Conservation (phyloP, 2,888 invertebrate species). For the Carcina quercana region DNA sequence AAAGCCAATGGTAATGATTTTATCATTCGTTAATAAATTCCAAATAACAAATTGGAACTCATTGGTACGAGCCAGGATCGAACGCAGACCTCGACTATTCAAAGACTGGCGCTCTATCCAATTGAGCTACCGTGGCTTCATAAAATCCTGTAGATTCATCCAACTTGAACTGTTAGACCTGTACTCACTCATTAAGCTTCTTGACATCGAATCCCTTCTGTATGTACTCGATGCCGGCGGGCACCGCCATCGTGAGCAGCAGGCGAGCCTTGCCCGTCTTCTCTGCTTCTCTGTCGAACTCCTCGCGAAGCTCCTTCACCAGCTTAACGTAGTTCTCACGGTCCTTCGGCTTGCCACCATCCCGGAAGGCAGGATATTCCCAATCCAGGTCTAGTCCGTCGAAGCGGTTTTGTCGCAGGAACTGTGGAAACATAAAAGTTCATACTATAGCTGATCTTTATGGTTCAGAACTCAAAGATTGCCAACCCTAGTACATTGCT, state of each 20-base stretch:
- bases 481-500: no score
- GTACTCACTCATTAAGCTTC: constrained; percentile 84
- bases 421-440: constrained; percentile 40
- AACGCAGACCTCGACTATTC: no score
- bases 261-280: constrained; percentile 87
- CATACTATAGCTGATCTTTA: neutral
- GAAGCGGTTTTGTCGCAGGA: constrained; percentile 92
- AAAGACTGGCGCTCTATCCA: no score
- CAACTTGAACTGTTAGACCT: no score
- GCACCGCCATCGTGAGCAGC: constrained; percentile 94
- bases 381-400: constrained; percentile 95
- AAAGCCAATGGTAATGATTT: no score
- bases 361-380: constrained; percentile 90
- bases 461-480: no score
- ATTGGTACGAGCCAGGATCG: no score
- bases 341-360: constrained; percentile 87
- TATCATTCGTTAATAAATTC: no score
- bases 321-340: constrained; percentile 90
- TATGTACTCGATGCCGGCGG: constrained; percentile 94
- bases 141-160: no score
- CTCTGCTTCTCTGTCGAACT: constrained; percentile 89
- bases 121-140: no score
- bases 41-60: no score
- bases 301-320: constrained; percentile 90
- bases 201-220: constrained; percentile 95